Evolutionary conservation across 2,113 vertebrate genomes (phyloP), one percentile per base, ranked within the genome.

Genomic region (Oenanthe melanoleuca): DNA sequence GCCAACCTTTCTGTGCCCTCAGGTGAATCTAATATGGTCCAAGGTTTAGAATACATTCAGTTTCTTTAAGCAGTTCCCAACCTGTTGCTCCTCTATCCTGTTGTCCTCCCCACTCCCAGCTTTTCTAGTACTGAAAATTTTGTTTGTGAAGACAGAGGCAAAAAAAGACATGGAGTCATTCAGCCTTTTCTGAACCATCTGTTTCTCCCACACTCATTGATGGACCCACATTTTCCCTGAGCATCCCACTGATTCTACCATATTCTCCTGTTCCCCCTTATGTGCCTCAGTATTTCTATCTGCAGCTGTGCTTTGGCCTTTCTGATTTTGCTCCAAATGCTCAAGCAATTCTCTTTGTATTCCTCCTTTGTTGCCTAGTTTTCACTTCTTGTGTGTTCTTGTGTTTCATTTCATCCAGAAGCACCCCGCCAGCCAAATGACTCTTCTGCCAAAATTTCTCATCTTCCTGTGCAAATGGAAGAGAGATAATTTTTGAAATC

Each of bases 261-360:
- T 86, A 86, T 92, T 94, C 73, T 88, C 33, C 45, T 0, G 0
- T 70, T 91, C 78, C 38, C 29, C 60, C 26, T 84, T 71, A 79
- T 56, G 61, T 56, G 92, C 57, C 37, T 94, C 77, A 19, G 25
- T 80, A 83, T 31, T 91, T 93, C 84, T 59, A 83, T 66, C 33
- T 61, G 38, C 75, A 91, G 65, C 60, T 86, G 77, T 37, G 67
- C 38, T 83, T 83, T 95, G 50, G 42, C 86, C 47, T 83, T 88
- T 89, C 89, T 93, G 80, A 91, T 84, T 95, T 74, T 56, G 19
- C 37, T 94, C 89, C 87, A 96, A 94, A 92, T 89, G 47, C 38
- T 95, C 49, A 91, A 66, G 56, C 24, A 71, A 66, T 74, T 91
- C 33, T 89, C 33, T 91, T 84, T 87, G 38, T 56, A 44, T 86